phyloP scores from a whole-genome alignment of 2,888 invertebrate species.

The Agrochola circellaris region DNA sequence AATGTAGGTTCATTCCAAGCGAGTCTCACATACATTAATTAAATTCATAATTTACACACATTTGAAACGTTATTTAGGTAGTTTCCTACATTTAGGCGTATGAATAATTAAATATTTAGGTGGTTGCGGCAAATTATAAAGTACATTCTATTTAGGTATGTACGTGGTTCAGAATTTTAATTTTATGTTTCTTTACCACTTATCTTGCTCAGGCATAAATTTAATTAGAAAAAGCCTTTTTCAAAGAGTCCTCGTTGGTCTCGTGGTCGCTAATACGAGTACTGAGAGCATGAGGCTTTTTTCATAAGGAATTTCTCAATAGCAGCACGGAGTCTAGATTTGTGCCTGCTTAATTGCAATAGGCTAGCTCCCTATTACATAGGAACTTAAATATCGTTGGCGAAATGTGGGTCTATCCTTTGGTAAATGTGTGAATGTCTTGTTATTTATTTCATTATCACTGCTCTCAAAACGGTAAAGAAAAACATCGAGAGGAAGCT shows the following conservation, averaged over 20 bases:
- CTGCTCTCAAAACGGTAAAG: background rate
- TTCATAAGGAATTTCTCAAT: background rate
- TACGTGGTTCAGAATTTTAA: conserved; percentile 2
- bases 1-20: conserved; percentile 8
- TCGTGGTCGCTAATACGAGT: background rate
- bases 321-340: background rate
- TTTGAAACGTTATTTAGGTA: conserved; percentile 35
- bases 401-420: background rate
- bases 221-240: conserved; percentile 11
- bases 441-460: background rate
- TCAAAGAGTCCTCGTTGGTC: background rate
- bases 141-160: background rate
- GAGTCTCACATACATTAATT: conserved; percentile 20
- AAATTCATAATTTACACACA: conserved; percentile 41
- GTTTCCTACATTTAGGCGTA: background rate
- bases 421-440: background rate
- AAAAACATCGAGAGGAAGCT: background rate
- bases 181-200: conserved; percentile 4
- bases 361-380: background rate
- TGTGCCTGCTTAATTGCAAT: conserved; percentile 12
- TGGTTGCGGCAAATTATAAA: background rate
- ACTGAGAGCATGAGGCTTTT: background rate
- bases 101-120: conserved; percentile 38
- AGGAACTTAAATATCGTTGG: background rate
- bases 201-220: background rate